These are phyloP conservation scores for Prosopocoilus inquinatus DNA, from an alignment of 2,888 invertebrate genomes.

Conservation along the genomic window DNA sequence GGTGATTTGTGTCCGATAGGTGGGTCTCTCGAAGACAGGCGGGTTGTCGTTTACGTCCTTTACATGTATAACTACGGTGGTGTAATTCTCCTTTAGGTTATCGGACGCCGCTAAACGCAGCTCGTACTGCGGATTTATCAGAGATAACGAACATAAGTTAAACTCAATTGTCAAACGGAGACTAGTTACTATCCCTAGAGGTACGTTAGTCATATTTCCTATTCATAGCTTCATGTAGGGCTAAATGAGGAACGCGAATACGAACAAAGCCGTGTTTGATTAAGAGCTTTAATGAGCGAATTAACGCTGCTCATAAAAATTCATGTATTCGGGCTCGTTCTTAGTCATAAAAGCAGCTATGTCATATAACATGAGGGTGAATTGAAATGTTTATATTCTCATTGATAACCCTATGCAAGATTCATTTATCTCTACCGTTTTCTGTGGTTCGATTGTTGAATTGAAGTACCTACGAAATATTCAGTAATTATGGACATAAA, in stretches of 20 bases:
- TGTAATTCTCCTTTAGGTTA: slow-evolving; percentile 96
- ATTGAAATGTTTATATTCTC: too few species aligned
- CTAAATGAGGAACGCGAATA: slow-evolving; percentile 26
- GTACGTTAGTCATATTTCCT: slow-evolving; percentile 28
- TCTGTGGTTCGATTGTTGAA: too few species aligned
- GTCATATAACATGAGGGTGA: not conserved
- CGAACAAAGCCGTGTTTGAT: slow-evolving; percentile 24
- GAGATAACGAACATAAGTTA: not conserved
- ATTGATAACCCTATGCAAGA: too few species aligned
- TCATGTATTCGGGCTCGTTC: slow-evolving; percentile 13
- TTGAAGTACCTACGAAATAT: too few species aligned
- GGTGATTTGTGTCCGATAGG: slow-evolving; percentile 92
- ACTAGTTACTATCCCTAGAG: not conserved
- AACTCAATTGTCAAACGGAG: not conserved
- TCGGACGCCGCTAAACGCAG: slow-evolving; percentile 91
- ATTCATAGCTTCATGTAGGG: slow-evolving; percentile 27
- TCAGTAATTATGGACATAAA: too few species aligned
- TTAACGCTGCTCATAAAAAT: not conserved
- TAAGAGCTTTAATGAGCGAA: slow-evolving; percentile 19
- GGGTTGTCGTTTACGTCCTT: slow-evolving; percentile 99
- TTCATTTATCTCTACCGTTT: too few species aligned
- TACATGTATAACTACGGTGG: slow-evolving; percentile 94
- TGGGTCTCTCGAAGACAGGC: slow-evolving; percentile 92
- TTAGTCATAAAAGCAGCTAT: slow-evolving; percentile 21
- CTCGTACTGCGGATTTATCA: slow-evolving; percentile 69